phyloP scores from a whole-genome alignment of 2,888 invertebrate species.

The Cosmia trapezina region DNA sequence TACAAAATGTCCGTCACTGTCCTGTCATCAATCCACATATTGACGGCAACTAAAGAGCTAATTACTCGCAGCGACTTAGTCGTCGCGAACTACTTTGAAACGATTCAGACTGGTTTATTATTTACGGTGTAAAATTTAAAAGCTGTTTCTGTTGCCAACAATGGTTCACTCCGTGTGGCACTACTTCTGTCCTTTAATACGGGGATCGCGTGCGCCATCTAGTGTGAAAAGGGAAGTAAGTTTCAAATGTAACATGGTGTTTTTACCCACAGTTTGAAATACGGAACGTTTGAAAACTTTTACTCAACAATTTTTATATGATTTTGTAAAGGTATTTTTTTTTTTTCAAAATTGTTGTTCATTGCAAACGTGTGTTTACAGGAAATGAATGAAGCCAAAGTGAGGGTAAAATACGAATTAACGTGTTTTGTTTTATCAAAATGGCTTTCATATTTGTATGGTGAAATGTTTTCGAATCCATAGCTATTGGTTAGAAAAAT shows the following conservation, averaged over 20 bases:
- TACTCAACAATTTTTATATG: constrained; percentile 28
- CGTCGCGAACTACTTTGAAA: constrained; percentile 27
- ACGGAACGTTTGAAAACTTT: constrained; percentile 23
- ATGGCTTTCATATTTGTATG: constrained; percentile 10
- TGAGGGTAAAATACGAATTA: constrained; percentile 17
- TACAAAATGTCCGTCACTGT: constrained; percentile 1
- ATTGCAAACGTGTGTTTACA: background rate
- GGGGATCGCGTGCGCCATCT: constrained; percentile 71
- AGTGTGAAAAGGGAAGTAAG: constrained; percentile 70
- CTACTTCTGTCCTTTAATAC: constrained; percentile 68
- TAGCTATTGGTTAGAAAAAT: background rate
- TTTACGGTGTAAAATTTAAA: constrained; percentile 53
- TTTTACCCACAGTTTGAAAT: constrained; percentile 53
- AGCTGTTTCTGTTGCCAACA: constrained; percentile 44
- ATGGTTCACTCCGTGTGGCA: constrained; percentile 44
- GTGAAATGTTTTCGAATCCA: background rate
- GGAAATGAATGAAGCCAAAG: constrained; percentile 9
- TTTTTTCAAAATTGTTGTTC: background rate
- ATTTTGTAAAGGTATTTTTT: constrained; percentile 28
- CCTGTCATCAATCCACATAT: constrained; percentile 22
- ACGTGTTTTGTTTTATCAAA: constrained; percentile 26
- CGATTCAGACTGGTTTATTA: constrained; percentile 55
- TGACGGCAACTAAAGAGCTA: constrained; percentile 19
- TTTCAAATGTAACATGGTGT: constrained; percentile 61
- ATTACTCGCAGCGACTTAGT: constrained; percentile 40